Base-by-base conservation (phyloP, 2,888 invertebrate species). In the Laspeyria flexula region DNA sequence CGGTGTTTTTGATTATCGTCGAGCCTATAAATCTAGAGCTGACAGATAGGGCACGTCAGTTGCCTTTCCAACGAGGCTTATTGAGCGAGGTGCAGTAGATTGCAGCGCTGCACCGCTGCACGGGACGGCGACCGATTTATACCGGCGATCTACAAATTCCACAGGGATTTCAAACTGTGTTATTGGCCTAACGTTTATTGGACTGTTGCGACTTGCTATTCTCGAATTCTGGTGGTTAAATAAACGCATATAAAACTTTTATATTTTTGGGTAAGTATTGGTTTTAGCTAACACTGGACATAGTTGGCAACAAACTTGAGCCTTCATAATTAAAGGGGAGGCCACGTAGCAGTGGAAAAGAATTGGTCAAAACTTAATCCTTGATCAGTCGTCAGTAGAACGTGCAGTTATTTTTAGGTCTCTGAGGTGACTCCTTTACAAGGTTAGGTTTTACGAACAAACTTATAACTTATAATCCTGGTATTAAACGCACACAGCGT, bases 41-140 rank as follows among this genome's bases (percentile, higher is more conserved):
- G 65, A 60, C 57, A 65, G 72, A 69, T 69, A 72, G 65, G 55
- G 57, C 65, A 62, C 61, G 70, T 64, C 70, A 70, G 44, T 65
- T 58, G 62, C 60, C 62, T 67, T 67, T 65, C 56, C 55, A 54
- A 55, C 43, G 37, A 41, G 56, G 72, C 65, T 72, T 72, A 70
- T 72, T 63, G 70, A 65, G 58, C 50, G 58, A 47, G n/a, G 46
- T 65, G 62, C 65, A 65, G 55, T 61, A 51, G 60, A 55, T 58
- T 55, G 57, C 51, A 61, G 55, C 45, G 60, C 43, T 55, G 49
- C 51, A 62, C 46, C 52, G 54, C 53, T 61, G 48, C 50, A 64
- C 40, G 47, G 55, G 43, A 55, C 43, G 42, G 51, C 42, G 49
- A 57, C 52, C 64, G 49, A 64, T 70, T 66, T 66, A 61, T 64